Conservation (phyloP, 92 coral and sea anemone species). For the Hydrozoanthus gracilis region DNA sequence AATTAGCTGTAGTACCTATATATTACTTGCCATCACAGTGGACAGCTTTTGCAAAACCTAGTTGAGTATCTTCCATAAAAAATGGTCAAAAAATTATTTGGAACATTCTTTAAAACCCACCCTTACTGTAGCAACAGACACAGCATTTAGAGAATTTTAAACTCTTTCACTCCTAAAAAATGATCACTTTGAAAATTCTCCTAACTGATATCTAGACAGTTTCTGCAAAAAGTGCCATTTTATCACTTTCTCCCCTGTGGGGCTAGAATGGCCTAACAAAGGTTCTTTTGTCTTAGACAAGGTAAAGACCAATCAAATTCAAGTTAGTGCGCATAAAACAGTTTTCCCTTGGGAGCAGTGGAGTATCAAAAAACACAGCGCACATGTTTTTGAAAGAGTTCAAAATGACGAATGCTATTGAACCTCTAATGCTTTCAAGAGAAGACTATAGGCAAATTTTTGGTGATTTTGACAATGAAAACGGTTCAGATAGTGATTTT, state of each 20-base stretch:
- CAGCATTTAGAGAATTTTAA: too few relatives aligned
- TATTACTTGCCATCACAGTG: too few relatives aligned
- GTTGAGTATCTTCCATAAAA: too few relatives aligned
- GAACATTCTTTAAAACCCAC: too few relatives aligned
- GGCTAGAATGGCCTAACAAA: background rate
- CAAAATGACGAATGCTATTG: background rate
- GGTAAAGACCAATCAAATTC: conserved; percentile 2
- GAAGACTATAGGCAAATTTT: background rate
- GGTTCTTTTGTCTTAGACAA: background rate
- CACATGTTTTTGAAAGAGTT: background rate
- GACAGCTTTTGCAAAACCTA: too few relatives aligned
- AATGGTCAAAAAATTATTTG: too few relatives aligned
- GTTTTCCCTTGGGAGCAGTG: background rate
- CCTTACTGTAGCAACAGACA: too few relatives aligned
- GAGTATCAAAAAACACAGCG: background rate
- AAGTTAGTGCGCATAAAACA: conserved; percentile 3
- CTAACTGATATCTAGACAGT: too few relatives aligned
- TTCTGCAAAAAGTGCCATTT: background rate
- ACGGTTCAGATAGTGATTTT: background rate
- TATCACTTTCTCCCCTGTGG: background rate
- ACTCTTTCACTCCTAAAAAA: too few relatives aligned
- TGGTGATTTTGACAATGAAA: conserved; percentile 2
- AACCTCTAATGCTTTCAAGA: background rate
- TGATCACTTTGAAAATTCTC: too few relatives aligned
- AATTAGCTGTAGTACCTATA: too few relatives aligned